Base-by-base conservation (phyloP, 1,140 invertebrate species). In the Vanessa atalanta region DNA sequence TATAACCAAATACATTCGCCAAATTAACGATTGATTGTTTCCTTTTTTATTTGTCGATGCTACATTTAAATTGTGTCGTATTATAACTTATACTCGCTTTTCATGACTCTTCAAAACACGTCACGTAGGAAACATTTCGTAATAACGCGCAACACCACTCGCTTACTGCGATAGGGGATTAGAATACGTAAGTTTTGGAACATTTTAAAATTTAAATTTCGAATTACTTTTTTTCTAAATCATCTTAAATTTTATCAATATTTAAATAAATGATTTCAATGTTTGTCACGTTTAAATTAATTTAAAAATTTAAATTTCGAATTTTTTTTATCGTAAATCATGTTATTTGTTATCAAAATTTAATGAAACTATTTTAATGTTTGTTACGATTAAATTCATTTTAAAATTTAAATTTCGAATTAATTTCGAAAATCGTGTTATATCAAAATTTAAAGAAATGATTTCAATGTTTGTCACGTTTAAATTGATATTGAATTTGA, bases 91-190 rank as follows among this genome's bases (percentile, higher is more conserved):
- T 9, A 43, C 8, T 43, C 37, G 37, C 37, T 43, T 43, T 43
- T 43, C 37, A 43, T 6, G 50, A n/a, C 1, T 0, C n/a, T 53
- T 53, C 15, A 15, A 51, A 60, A 73, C 23, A 60, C 55, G 65
- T 73, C 65, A 73, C 65, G 72, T 73, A 61, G 20, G 23, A 67
- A 63, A 73, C 65, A 64, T 73, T 70, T 70, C 14, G 55, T 61
- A 70, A 61, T 70, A 70, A 70, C 16, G 55, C 47, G 31, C 16
- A 47, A 11, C 55, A 61, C 65, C 65, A 53, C 20, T 20, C 20
- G 20, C 20, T 70, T 70, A 61, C 50, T 60, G n/a, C 67, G 20
- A n/a, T 70, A 70, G 60, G 47, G 43, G 55, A 70, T 70, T 70
- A 31, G 55, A 70, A 60, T 70, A 70, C 57, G 61, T 61, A 70